phyloP scores from a whole-genome alignment of 2,113 vertebrate genomes.

The Tupaia chinensis region DNA sequence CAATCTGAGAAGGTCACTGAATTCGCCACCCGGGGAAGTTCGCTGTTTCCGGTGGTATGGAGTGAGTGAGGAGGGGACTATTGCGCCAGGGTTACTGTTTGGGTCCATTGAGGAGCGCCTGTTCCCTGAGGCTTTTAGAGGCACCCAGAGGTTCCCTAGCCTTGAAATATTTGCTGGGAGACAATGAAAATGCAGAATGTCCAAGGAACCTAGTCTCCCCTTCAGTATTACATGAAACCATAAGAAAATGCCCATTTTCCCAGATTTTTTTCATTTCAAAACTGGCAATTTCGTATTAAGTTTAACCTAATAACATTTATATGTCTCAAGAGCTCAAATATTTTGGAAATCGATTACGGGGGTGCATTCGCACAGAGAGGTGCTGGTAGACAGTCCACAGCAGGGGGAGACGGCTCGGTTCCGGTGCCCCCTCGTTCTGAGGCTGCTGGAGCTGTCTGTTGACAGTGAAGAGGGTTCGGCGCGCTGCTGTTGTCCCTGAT shows the following conservation, averaged over 20 bases:
- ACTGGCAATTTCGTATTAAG: background rate
- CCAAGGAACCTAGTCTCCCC: background rate
- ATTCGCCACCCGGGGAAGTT: background rate
- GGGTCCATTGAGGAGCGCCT: background rate
- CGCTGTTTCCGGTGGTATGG: background rate
- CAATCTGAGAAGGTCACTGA: background rate
- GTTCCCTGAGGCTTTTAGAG: background rate
- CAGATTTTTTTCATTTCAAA: background rate
- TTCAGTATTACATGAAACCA: background rate
- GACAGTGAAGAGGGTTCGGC: background rate
- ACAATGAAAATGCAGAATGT: background rate
- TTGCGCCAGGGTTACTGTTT: background rate
- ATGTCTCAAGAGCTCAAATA: background rate
- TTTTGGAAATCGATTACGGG: constrained; percentile 1
- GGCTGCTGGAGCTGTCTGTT: background rate
- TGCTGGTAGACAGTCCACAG: background rate
- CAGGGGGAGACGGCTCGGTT: background rate
- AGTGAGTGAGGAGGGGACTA: background rate
- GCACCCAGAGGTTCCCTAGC: background rate
- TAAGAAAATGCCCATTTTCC: background rate
- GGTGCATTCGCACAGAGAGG: background rate
- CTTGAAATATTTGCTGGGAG: background rate
- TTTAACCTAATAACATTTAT: background rate
- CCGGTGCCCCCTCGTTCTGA: background rate
- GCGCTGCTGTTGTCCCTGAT: too few species aligned